phyloP scores from a whole-genome alignment of 2,113 vertebrate genomes.

The Cyanoramphus novaezelandiae region DNA sequence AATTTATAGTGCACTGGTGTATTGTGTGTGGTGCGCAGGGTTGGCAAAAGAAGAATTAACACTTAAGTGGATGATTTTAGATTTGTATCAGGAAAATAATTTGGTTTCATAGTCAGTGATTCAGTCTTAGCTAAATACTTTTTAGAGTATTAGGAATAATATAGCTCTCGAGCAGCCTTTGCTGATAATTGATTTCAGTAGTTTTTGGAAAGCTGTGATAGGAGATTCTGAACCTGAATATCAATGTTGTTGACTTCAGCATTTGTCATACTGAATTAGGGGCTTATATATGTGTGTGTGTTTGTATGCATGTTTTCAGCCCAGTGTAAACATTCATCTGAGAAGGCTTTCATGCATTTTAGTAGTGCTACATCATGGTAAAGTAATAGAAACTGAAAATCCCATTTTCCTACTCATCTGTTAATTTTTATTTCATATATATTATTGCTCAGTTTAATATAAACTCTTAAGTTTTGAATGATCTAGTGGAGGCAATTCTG shows the following conservation, averaged over 20 bases:
- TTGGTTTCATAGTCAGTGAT: background rate
- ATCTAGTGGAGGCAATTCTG: background rate
- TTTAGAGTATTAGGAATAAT: background rate
- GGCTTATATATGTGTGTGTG: background rate
- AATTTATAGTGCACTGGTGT: background rate
- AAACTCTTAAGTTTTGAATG: background rate
- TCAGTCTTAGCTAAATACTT: background rate
- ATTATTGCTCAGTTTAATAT: background rate
- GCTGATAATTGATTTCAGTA: background rate
- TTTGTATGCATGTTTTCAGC: background rate
- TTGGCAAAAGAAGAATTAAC: background rate
- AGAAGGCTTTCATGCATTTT: background rate
- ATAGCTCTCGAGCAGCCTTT: background rate
- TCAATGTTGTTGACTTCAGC: background rate
- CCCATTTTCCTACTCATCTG: background rate
- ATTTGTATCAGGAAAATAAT: background rate
- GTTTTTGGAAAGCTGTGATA: background rate
- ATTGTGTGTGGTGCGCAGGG: background rate
- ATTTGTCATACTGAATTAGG: background rate
- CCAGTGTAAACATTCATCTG: background rate
- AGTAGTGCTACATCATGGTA: background rate
- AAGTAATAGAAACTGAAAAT: background rate
- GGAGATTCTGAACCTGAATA: background rate
- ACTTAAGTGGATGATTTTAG: background rate
- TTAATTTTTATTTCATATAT: background rate